phyloP scores from a whole-genome alignment of 2,888 invertebrate species.

The Microplitis manilae region DNA sequence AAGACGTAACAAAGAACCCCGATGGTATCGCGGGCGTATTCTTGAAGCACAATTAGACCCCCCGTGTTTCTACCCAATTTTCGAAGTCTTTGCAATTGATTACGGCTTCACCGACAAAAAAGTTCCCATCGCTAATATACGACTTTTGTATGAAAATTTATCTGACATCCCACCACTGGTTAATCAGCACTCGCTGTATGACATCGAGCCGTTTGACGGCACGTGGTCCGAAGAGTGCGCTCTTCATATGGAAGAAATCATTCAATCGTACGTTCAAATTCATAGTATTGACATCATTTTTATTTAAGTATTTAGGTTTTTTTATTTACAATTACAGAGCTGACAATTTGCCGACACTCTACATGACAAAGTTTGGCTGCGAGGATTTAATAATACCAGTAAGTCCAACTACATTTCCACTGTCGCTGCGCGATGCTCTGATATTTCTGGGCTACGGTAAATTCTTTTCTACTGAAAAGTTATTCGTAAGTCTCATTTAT shows the following conservation, averaged over 20 bases:
- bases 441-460: conserved; percentile 70
- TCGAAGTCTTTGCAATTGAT: conserved; percentile 78
- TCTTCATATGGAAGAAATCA: conserved; percentile 59
- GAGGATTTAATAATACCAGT: conserved; percentile 22
- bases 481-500: conserved; percentile 51
- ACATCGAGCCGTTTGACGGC: conserved; percentile 73
- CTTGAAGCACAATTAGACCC: conserved; percentile 56
- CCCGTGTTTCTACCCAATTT: conserved; percentile 64
- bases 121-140: conserved; percentile 67
- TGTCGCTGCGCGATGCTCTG: conserved; percentile 71
- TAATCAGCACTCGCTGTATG: conserved; percentile 75
- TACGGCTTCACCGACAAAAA: conserved; percentile 74
- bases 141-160: conserved; percentile 59
- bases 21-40: conserved; percentile 81
- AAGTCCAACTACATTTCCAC: conserved; percentile 26
- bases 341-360: conserved; percentile 59
- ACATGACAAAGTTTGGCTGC: conserved; percentile 49
- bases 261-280: conserved; percentile 17
- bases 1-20: conserved; percentile 72
- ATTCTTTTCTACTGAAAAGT: conserved; percentile 53
- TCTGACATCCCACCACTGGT: conserved; percentile 74
- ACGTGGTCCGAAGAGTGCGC: conserved; percentile 75
- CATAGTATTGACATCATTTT: not conserved
- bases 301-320: conserved; percentile 23
- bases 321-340: conserved; percentile 52